These are phyloP conservation scores for Mirounga angustirostris DNA, from an alignment of 2,113 vertebrate genomes.

Conservation along the genomic window DNA sequence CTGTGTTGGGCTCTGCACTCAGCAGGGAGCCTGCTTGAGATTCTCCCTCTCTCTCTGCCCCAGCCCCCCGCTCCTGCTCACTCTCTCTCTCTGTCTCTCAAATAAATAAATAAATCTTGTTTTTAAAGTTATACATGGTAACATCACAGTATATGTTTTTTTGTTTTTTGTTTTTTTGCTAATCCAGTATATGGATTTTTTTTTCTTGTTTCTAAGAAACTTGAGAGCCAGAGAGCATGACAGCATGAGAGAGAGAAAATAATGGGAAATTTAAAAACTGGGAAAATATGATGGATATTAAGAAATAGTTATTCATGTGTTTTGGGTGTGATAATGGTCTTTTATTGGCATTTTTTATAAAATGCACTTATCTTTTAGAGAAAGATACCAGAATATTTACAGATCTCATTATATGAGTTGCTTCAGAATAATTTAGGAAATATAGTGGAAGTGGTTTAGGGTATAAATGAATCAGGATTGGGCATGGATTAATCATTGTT, in stretches of 20 bases:
- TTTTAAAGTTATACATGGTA: not conserved
- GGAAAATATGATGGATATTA: not conserved
- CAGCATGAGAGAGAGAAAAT: too few species aligned
- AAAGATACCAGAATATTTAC: not conserved
- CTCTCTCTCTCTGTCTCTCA: not conserved
- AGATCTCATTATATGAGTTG: not conserved
- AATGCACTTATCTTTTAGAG: not conserved
- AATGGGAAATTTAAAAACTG: not conserved
- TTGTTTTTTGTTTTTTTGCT: not conserved
- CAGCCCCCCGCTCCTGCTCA: not conserved
- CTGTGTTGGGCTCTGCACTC: fast-evolving
- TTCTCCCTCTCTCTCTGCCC: not conserved
- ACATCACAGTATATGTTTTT: not conserved
- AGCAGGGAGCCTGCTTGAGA: not conserved
- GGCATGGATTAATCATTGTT: not conserved
- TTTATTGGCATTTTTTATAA: not conserved
- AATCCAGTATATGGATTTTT: not conserved
- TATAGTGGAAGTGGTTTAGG: not conserved
- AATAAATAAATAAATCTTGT: not conserved
- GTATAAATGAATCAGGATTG: not conserved
- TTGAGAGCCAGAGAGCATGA: not conserved
- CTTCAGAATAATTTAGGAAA: not conserved
- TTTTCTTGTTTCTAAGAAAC: not conserved
- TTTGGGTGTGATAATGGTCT: not conserved
- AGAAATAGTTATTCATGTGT: not conserved